These are phyloP conservation scores for Austrolebias charrua DNA, from an alignment of 2,797 vertebrate genomes.

Conservation along the genomic window DNA sequence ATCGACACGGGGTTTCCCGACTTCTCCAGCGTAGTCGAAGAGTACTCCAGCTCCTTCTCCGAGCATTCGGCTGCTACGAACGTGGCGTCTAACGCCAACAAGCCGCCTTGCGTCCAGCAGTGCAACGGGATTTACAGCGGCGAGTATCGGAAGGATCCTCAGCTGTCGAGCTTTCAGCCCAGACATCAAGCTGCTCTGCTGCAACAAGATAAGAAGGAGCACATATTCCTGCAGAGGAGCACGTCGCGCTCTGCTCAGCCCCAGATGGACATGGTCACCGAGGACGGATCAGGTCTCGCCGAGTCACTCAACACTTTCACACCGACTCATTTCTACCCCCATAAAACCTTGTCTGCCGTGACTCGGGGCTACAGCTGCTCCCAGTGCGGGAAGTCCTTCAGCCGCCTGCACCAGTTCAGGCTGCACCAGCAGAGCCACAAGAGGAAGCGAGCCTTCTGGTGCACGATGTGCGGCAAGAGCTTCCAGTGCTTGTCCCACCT, in stretches of 20 bases:
- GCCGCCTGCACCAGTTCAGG: slow-evolving; percentile 73
- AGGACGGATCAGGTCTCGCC: neutral
- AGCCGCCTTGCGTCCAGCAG: slow-evolving; percentile 26
- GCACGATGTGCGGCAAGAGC: slow-evolving; percentile 75
- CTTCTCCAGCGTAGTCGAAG: slow-evolving; percentile 74
- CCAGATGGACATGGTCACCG: slow-evolving; percentile 14
- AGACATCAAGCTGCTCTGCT: slow-evolving; percentile 23
- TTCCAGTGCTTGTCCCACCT: slow-evolving; percentile 79
- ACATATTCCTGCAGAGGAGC: slow-evolving; percentile 43
- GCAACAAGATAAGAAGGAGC: slow-evolving; percentile 55
- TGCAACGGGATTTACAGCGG: slow-evolving; percentile 61
- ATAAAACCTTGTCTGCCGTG: slow-evolving; percentile 24
- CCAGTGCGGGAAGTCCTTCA: slow-evolving; percentile 73
- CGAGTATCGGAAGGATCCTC: slow-evolving; percentile 58
- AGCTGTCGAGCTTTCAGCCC: slow-evolving; percentile 57
- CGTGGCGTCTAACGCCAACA: slow-evolving; percentile 24
- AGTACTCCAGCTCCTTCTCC: slow-evolving; percentile 61
- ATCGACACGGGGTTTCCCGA: slow-evolving; percentile 70
- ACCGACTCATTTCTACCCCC: slow-evolving; percentile 23
- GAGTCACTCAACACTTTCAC: slow-evolving; percentile 45
- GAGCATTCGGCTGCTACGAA: slow-evolving; percentile 49
- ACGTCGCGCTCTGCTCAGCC: slow-evolving; percentile 5
- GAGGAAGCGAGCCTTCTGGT: slow-evolving; percentile 74
- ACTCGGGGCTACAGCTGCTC: slow-evolving; percentile 59
- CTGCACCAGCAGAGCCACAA: slow-evolving; percentile 77